Evolutionary conservation across 2,113 vertebrate genomes (phyloP).

Genomic region (Toxotes jaculatrix): DNA sequence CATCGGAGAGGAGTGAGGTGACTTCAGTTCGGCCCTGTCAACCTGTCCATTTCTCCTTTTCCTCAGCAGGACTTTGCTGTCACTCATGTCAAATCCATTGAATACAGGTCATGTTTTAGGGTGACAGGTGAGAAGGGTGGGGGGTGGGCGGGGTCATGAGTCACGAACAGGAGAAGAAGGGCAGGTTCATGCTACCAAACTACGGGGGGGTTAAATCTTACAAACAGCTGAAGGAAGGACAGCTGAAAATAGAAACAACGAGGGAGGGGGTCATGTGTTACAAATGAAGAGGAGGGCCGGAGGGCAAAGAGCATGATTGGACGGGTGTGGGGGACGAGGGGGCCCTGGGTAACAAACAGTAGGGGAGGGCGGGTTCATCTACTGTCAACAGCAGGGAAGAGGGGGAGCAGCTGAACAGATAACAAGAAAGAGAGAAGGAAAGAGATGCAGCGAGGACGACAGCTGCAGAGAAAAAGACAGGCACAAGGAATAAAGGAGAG

Average conservation of each 20-base stretch:
- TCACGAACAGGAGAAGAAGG: not conserved
- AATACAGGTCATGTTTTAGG: not conserved
- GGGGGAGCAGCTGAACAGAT: conserved; percentile 20
- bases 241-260: conserved; percentile 29
- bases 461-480: not conserved
- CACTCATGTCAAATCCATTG: too few relatives aligned
- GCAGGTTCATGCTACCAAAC: not conserved
- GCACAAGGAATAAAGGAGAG: not conserved
- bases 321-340: conserved; percentile 17
- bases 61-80: too few relatives aligned
- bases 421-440: conserved; percentile 21
- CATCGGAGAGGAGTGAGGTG: too few relatives aligned
- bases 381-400: conserved; percentile 45
- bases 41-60: too few relatives aligned
- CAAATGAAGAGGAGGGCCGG: conserved; percentile 15
- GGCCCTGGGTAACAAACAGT: conserved; percentile 35
- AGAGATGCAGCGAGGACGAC: not conserved
- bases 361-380: conserved; percentile 62
- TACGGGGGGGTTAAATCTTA: conserved; percentile 17
- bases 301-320: conserved; percentile 60
- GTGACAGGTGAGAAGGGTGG: rapidly evolving
- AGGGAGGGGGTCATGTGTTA: conserved; percentile 17
- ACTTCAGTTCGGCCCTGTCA: too few relatives aligned
- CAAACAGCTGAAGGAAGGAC: conserved; percentile 27
- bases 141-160: conserved; percentile 19